Conservation (phyloP, 2,113 vertebrate genomes). For the Ceyx melanurus region DNA sequence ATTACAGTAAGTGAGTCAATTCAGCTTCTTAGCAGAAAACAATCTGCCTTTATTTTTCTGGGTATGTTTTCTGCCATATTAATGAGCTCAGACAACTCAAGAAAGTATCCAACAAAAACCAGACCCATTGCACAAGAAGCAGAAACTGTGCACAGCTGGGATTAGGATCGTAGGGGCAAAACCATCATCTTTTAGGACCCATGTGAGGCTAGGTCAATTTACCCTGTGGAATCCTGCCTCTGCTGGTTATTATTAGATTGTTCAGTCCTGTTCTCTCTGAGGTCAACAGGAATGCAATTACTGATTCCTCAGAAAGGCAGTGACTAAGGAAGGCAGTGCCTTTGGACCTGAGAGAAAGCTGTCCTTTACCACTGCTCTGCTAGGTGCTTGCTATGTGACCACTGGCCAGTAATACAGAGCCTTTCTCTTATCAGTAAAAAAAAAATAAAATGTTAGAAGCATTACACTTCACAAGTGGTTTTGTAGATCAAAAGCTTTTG, state of each 20-base stretch:
- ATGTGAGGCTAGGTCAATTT: not conserved
- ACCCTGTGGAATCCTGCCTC: not conserved
- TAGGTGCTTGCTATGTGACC: not conserved
- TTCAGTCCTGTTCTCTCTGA: not conserved
- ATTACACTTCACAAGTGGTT: not conserved
- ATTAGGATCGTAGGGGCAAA: not conserved
- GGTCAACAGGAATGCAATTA: not conserved
- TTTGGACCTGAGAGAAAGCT: not conserved
- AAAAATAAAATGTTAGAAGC: not conserved
- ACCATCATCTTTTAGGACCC: not conserved
- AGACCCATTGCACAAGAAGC: conserved; percentile 7
- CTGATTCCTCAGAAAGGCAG: not conserved
- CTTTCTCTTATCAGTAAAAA: not conserved
- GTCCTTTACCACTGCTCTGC: not conserved
- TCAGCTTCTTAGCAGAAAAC: conserved; percentile 51
- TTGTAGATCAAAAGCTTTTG: not conserved
- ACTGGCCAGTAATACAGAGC: not conserved
- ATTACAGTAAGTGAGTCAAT: conserved; percentile 44
- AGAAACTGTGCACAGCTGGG: not conserved
- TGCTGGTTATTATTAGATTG: not conserved
- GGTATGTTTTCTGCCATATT: conserved; percentile 49
- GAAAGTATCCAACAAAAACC: not conserved
- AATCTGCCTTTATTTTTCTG: conserved; percentile 4
- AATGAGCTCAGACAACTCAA: conserved; percentile 36
- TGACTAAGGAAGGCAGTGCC: not conserved